Percentiles rank a stretch among this genome's conserved stretches.
These are phyloP conservation scores for Bujurquina vittata DNA, from an alignment of 2,113 vertebrate genomes.

Conservation along the genomic window DNA sequence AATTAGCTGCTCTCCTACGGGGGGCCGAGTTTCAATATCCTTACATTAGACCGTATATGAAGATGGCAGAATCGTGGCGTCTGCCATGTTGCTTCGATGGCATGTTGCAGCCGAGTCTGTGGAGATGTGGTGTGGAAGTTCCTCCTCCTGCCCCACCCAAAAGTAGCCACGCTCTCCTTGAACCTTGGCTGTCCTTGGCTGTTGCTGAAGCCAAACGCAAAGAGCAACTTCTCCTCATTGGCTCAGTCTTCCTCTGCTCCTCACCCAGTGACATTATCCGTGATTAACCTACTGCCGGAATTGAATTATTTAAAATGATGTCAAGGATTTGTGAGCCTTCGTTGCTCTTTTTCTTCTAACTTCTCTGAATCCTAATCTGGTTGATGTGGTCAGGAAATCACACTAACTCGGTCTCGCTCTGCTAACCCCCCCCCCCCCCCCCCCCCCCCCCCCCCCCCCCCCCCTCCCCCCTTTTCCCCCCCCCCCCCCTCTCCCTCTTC, in stretches of 20 bases:
- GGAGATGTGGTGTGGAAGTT: too few relatives aligned
- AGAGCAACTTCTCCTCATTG: background rate
- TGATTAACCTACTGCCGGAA: background rate
- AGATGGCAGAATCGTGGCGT: background rate
- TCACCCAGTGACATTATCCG: background rate
- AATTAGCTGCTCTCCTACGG: background rate
- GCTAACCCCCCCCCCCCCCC: background rate
- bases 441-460: too few relatives aligned
- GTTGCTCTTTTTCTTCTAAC: slow-evolving; percentile 5
- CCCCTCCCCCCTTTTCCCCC: too few relatives aligned
- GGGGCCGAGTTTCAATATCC: background rate
- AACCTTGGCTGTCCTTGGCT: background rate
- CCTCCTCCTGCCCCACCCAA: too few relatives aligned
- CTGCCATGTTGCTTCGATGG: background rate
- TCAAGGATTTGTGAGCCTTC: slow-evolving; percentile 10
- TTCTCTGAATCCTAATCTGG: slow-evolving; percentile 29
- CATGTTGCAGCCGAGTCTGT: background rate
- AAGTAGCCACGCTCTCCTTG: too few relatives aligned
- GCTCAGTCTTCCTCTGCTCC: background rate
- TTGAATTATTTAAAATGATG: slow-evolving; percentile 12
- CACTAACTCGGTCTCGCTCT: background rate
- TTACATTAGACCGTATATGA: background rate
- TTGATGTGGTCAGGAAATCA: slow-evolving; percentile 44
- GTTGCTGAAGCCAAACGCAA: background rate
- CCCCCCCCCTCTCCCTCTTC: background rate